Evolutionary conservation across 2,888 invertebrate species (phyloP).

Genomic region (Brenthis ino): DNA sequence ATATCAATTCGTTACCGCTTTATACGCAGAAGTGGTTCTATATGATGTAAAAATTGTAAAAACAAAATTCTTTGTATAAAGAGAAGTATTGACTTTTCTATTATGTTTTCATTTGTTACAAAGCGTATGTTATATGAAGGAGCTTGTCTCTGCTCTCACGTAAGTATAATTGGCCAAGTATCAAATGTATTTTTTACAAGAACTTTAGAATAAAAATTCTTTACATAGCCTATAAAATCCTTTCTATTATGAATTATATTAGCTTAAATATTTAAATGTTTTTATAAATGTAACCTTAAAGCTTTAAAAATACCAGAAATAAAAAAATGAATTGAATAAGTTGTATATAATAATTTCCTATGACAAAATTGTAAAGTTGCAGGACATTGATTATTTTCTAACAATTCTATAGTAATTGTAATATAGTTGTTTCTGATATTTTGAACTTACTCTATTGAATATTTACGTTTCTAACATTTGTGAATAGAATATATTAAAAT

Average conservation of each 20-base stretch:
- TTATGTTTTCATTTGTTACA: conserved; percentile 24
- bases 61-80: conserved; percentile 3
- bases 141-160: conserved; percentile 15
- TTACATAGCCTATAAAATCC: not conserved
- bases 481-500: too few relatives aligned
- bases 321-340: too few relatives aligned
- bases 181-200: conserved; percentile 5
- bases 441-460: too few relatives aligned
- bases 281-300: too few relatives aligned
- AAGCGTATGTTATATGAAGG: conserved; percentile 17
- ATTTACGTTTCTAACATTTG: too few relatives aligned
- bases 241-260: not conserved
- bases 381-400: too few relatives aligned
- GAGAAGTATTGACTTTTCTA: not conserved
- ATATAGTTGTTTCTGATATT: too few relatives aligned
- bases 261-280: too few relatives aligned
- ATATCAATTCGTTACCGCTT: conserved; percentile 41
- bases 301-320: too few relatives aligned
- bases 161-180: conserved; percentile 17
- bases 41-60: conserved; percentile 6
- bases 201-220: not conserved
- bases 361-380: too few relatives aligned
- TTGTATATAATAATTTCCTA: too few relatives aligned
- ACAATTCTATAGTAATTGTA: too few relatives aligned
- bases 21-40: not conserved